These are phyloP conservation scores for Alethe diademata DNA, from an alignment of 2,113 vertebrate genomes.

Conservation along the genomic window DNA sequence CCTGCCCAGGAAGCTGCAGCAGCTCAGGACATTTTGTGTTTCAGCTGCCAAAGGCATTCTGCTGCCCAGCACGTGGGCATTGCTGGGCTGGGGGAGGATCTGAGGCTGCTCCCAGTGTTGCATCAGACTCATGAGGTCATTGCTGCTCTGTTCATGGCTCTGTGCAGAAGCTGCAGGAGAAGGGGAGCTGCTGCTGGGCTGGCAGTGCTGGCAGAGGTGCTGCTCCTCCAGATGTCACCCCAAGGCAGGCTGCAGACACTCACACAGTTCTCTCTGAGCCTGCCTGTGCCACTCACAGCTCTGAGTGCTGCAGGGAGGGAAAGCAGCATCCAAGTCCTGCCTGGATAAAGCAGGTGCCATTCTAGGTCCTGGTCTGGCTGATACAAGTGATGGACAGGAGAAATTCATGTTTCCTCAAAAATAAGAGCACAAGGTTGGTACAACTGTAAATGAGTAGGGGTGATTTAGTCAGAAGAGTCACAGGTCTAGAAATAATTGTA, in stretches of 20 bases:
- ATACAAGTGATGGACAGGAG: background rate
- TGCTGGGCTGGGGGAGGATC: background rate
- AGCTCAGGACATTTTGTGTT: background rate
- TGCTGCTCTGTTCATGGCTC: background rate
- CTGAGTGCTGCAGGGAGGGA: background rate
- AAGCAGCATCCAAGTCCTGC: background rate
- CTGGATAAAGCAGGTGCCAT: background rate
- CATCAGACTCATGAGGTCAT: slow-evolving; percentile 56
- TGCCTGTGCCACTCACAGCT: background rate
- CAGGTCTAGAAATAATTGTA: background rate
- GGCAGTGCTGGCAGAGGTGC: background rate
- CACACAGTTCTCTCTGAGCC: background rate
- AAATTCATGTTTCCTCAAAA: background rate
- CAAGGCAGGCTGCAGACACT: background rate
- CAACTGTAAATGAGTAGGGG: background rate
- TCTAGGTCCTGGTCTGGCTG: background rate
- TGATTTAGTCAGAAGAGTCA: background rate
- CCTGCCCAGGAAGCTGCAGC: background rate
- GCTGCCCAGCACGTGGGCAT: background rate
- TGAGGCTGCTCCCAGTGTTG: background rate
- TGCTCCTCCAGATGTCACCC: background rate
- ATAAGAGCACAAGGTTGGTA: background rate
- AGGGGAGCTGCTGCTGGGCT: background rate
- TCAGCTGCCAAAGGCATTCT: background rate
- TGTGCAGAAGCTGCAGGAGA: background rate